Conservation (phyloP, 2,113 vertebrate species). For the Macaca mulatta region DNA sequence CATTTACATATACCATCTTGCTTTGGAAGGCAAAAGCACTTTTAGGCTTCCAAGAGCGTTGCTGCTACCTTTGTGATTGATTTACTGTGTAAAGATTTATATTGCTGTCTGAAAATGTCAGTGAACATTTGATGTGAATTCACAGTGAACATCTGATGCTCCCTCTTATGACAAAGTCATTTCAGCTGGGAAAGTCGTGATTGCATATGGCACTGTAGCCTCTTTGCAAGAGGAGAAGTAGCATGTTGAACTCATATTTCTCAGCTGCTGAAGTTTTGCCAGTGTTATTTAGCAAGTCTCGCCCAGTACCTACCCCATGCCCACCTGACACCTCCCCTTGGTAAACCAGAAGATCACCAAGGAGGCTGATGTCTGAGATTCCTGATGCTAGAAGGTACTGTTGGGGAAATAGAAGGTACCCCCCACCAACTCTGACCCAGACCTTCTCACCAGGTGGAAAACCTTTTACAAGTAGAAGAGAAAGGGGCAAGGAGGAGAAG, state of each 20-base stretch:
- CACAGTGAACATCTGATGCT: not conserved
- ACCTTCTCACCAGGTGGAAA: not conserved
- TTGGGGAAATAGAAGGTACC: not conserved
- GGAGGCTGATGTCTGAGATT: not conserved
- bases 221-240: not conserved
- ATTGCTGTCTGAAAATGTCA: not conserved
- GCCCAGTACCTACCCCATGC: not conserved
- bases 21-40: not conserved
- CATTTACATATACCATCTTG: not conserved
- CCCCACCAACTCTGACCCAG: not conserved
- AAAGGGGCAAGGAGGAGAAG: not conserved
- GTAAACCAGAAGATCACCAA: not conserved
- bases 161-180: not conserved
- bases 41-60: too few species aligned
- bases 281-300: not conserved
- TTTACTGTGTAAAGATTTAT: not conserved
- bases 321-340: not conserved
- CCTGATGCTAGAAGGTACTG: not conserved
- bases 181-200: not conserved
- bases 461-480: not conserved
- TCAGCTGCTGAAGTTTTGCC: not conserved
- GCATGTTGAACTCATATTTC: fast-evolving
- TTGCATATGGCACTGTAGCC: not conserved
- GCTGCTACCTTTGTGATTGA: not conserved
- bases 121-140: not conserved